Conservation (phyloP, 53 echinoderm and acorn worm species). For the Pentamera pediparva region DNA sequence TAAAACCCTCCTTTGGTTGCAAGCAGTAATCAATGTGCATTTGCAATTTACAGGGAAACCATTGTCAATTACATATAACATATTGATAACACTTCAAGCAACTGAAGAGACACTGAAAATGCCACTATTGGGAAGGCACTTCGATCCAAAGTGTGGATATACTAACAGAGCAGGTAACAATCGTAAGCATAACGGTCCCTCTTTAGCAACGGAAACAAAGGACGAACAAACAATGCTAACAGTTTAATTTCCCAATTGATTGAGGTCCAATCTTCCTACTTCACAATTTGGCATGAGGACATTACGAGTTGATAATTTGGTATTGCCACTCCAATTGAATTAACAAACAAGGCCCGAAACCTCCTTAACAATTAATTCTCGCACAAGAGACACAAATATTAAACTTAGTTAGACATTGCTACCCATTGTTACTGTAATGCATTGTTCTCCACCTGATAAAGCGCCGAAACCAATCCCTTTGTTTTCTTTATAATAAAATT, state of each 20-base stretch:
- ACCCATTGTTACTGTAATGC: constrained; percentile 19
- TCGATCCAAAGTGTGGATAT: no score
- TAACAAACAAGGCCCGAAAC: not conserved
- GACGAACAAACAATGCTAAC: not conserved
- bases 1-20: no score
- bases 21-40: not conserved
- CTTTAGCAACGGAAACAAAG: not conserved
- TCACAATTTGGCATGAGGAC: not conserved
- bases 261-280: not conserved
- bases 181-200: no score
- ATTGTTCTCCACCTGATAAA: constrained; percentile 35
- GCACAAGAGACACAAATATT: not conserved
- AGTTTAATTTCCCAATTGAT: not conserved
- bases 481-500: constrained; percentile 24
- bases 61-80: not conserved
- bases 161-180: no score
- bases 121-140: no score
- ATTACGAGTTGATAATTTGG: not conserved
- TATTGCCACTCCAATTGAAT: not conserved
- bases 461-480: constrained; percentile 17
- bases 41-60: not conserved
- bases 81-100: not conserved
- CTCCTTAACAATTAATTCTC: not conserved
- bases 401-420: constrained; percentile 1
- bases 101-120: no score